Evolutionary conservation across 2,888 invertebrate species (phyloP).

Genomic region (Limulus polyphemus): DNA sequence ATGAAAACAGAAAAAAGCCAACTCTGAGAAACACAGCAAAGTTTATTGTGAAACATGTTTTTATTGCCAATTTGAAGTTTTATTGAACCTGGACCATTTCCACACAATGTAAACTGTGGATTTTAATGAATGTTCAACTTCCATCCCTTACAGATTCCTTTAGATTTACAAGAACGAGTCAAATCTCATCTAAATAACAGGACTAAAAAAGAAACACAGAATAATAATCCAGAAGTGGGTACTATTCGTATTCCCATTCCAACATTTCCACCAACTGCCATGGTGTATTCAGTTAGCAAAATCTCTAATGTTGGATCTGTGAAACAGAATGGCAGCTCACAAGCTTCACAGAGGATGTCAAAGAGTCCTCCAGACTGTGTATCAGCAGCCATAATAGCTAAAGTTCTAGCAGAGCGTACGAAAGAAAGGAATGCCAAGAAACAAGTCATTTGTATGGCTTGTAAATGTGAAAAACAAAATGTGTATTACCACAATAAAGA

Average conservation of each 20-base stretch:
- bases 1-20: no score
- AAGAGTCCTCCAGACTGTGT: constrained; percentile 37
- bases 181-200: constrained; percentile 35
- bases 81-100: no score
- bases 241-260: constrained; percentile 61
- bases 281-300: constrained; percentile 46
- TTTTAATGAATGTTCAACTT: constrained; percentile 3
- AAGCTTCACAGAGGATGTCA: background rate
- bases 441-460: constrained; percentile 16
- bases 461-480: constrained; percentile 16
- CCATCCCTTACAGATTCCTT: constrained; percentile 56
- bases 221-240: constrained; percentile 41
- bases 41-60: no score
- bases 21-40: no score
- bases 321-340: constrained; percentile 2
- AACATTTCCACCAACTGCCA: constrained; percentile 70
- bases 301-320: constrained; percentile 5
- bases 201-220: constrained; percentile 19
- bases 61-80: no score
- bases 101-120: no score
- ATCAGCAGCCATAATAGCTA: constrained; percentile 79
- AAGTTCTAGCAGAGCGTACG: constrained; percentile 66
- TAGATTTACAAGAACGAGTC: constrained; percentile 81
- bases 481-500: constrained; percentile 16
- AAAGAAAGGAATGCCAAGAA: constrained; percentile 44